A percentile compares a stretch with the other conserved stretches of the same genome.
Evolutionary conservation across 64 coral and sea anemone species (phyloP).

Genomic region (Montipora foliosa): DNA sequence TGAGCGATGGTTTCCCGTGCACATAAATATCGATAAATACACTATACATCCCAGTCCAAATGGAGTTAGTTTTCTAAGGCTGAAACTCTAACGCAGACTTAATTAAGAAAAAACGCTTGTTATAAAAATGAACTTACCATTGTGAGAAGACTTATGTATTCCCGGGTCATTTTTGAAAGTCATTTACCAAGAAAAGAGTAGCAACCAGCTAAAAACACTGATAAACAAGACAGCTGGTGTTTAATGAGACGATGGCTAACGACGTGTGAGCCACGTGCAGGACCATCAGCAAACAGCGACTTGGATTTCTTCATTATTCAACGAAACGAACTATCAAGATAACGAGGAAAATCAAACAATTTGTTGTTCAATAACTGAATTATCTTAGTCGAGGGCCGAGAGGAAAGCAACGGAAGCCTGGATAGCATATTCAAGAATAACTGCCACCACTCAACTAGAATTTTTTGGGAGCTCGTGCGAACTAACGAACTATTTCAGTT

Average conservation of each 20-base stretch:
- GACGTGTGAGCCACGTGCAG: neutral
- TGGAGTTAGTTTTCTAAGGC: too few relatives aligned
- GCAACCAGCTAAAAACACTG: neutral
- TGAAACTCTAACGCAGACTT: too few relatives aligned
- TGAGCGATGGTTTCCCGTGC: too few relatives aligned
- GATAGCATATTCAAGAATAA: neutral
- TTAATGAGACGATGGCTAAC: too few relatives aligned
- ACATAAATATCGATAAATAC: too few relatives aligned
- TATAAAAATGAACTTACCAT: neutral
- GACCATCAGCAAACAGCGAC: neutral
- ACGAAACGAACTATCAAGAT: neutral
- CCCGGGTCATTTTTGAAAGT: slow-evolving; percentile 23
- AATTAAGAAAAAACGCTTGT: too few relatives aligned
- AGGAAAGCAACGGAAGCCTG: neutral
- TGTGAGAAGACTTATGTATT: slow-evolving; percentile 20
- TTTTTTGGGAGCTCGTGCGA: neutral
- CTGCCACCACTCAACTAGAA: neutral
- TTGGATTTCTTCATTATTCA: neutral
- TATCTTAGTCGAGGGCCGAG: too few relatives aligned
- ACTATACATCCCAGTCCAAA: too few relatives aligned
- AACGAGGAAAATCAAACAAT: neutral
- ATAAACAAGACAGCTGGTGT: slow-evolving; percentile 33
- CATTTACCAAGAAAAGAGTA: neutral
- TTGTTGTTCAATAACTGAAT: neutral
- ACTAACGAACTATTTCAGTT: neutral